Evolutionary conservation across 2,888 invertebrate species (phyloP).

Genomic region (Phengaris alcon): DNA sequence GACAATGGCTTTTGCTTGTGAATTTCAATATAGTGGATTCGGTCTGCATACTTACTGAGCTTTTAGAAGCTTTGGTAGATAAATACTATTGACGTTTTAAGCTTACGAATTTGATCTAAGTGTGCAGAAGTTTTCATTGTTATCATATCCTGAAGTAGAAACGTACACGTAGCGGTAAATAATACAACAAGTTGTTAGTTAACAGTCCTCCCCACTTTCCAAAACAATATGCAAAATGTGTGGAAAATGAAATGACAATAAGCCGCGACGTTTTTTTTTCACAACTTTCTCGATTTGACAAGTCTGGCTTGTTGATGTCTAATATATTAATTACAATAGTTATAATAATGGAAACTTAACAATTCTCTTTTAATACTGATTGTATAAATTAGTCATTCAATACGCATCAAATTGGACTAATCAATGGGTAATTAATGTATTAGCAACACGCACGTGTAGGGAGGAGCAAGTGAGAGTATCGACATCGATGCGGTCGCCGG

Average conservation of each 20-base stretch:
- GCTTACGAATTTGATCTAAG: too few relatives aligned
- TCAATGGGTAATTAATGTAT: slow-evolving; percentile 17
- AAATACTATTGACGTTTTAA: too few relatives aligned
- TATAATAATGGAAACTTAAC: neutral
- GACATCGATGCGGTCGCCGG: slow-evolving; percentile 56
- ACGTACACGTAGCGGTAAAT: too few relatives aligned
- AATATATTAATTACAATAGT: neutral
- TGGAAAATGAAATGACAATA: neutral
- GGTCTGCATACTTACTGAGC: neutral
- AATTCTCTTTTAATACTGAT: neutral
- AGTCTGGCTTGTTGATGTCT: neutral
- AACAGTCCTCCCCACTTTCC: neutral
- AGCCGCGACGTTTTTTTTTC: neutral
- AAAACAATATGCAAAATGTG: neutral
- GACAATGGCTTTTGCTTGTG: slow-evolving; percentile 33
- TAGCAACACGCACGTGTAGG: slow-evolving; percentile 35
- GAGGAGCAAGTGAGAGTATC: slow-evolving; percentile 53
- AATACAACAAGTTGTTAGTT: neutral
- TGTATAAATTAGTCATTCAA: neutral
- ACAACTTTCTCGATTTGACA: neutral
- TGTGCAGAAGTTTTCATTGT: too few relatives aligned
- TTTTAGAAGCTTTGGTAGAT: too few relatives aligned
- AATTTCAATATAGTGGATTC: slow-evolving; percentile 4
- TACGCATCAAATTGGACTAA: neutral
- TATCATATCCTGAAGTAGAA: too few relatives aligned